Conservation (phyloP, 2,888 invertebrate genomes). For the Calameuta pallipes region DNA sequence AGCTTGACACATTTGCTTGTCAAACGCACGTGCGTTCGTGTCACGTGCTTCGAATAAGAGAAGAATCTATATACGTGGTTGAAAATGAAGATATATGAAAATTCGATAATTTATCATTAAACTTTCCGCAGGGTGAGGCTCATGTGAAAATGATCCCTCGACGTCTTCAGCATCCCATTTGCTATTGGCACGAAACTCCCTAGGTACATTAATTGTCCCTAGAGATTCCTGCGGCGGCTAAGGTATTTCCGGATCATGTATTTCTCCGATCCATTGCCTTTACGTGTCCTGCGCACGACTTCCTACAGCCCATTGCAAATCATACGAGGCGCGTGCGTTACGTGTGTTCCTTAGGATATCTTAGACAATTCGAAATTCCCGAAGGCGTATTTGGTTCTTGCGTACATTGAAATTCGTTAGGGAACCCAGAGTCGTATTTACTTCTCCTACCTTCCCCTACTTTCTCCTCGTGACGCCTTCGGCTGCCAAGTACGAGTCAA, state of each 20-base stretch:
- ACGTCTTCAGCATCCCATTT: neutral
- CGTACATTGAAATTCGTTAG: neutral
- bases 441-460: too few relatives aligned
- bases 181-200: neutral
- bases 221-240: neutral
- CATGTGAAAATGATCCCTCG: neutral
- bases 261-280: neutral
- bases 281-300: neutral
- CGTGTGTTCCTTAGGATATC: neutral
- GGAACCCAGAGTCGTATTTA: too few relatives aligned
- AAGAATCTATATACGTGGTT: neutral
- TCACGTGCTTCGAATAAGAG: too few relatives aligned
- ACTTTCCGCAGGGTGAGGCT: neutral
- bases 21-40: neutral
- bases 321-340: neutral
- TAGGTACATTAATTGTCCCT: neutral
- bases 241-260: neutral
- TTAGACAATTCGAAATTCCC: neutral
- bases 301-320: neutral
- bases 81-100: neutral
- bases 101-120: neutral
- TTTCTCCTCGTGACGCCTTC: neutral
- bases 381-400: neutral
- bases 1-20: neutral
- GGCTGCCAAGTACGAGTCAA: neutral